phyloP scores from a whole-genome alignment of 2,888 invertebrate species.

The Noctua fimbriata region DNA sequence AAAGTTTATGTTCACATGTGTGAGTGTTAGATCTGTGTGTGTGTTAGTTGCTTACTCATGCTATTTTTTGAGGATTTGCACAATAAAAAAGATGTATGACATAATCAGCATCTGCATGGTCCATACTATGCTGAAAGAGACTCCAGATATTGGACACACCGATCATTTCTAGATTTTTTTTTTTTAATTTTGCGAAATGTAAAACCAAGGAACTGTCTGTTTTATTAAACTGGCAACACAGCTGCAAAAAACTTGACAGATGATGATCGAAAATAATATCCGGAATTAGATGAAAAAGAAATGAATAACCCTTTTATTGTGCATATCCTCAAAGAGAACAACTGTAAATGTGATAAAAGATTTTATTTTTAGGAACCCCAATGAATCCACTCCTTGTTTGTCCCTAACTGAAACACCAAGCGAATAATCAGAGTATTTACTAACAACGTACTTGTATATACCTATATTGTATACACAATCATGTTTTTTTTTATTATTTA shows the following conservation, averaged over 20 bases:
- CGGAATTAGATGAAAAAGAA: background rate
- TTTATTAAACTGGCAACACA: background rate
- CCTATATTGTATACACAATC: constrained; percentile 51
- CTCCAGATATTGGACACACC: too few relatives aligned
- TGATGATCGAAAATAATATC: background rate
- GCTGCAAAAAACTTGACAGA: background rate
- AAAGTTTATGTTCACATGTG: constrained; percentile 17
- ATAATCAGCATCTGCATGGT: background rate
- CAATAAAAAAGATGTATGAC: constrained; percentile 19
- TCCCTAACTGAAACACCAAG: constrained; percentile 33
- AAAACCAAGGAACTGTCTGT: background rate
- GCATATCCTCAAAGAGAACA: constrained; percentile 23
- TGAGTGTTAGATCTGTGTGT: constrained; percentile 64
- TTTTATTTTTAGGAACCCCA: constrained; percentile 59
- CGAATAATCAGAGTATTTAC: constrained; percentile 33
- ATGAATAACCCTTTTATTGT: constrained; percentile 25
- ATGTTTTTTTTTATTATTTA: constrained; percentile 55
- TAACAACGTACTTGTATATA: constrained; percentile 36
- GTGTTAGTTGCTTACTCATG: constrained; percentile 66
- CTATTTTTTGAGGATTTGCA: constrained; percentile 37
- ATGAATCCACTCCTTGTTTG: constrained; percentile 38
- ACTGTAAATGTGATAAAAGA: constrained; percentile 36
- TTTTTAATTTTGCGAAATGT: background rate
- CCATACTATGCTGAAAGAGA: background rate
- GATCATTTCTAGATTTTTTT: background rate